phyloP scores from a whole-genome alignment of 2,797 vertebrate genomes.

The Epinephelus malabaricus region DNA sequence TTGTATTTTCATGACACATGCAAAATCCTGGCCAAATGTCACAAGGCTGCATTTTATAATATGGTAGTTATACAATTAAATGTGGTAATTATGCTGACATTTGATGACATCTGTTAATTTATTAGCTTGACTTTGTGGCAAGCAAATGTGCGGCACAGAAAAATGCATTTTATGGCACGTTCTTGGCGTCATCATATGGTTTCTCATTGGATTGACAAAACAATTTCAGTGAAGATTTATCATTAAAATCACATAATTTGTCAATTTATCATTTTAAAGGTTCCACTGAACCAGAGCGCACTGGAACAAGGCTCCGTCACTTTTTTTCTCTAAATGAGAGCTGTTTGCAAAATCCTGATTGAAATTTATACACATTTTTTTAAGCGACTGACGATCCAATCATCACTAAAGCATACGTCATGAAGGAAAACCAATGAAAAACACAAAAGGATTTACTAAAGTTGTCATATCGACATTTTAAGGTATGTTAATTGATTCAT shows the following conservation, averaged over 20 bases:
- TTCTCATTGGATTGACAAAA: not conserved
- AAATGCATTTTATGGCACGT: not conserved
- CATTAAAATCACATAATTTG: not conserved
- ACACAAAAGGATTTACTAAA: no score
- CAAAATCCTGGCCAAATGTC: not conserved
- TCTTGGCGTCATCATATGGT: not conserved
- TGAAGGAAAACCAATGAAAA: no score
- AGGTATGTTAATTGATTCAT: no score
- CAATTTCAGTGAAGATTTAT: not conserved
- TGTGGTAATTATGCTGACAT: not conserved
- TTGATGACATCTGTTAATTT: not conserved
- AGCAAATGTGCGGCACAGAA: not conserved
- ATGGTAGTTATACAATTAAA: not conserved
- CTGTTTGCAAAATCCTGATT: no score
- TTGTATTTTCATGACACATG: not conserved
- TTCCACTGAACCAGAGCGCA: not conserved
- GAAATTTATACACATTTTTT: no score
- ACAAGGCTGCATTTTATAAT: not conserved
- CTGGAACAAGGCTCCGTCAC: no score
- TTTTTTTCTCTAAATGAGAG: no score
- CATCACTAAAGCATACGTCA: no score
- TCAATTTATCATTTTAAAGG: not conserved
- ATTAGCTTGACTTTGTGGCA: not conserved
- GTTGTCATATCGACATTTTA: no score
- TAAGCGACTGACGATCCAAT: no score